Evolutionary conservation across 2,888 invertebrate species (phyloP).

Genomic region (Synergus itoensis): DNA sequence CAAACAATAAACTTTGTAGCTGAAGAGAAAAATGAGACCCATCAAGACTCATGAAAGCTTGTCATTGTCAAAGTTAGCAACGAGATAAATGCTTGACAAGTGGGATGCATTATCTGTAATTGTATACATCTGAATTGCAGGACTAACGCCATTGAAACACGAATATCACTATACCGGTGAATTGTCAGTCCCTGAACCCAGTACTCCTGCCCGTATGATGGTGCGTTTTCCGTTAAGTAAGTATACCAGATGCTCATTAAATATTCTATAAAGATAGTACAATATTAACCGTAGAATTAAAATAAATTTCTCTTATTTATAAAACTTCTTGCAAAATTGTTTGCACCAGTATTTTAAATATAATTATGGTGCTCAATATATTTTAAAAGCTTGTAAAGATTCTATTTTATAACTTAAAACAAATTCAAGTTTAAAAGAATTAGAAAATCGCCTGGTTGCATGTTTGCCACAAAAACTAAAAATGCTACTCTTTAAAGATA

Average conservation of each 20-base stretch:
- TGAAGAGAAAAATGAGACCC: constrained; percentile 49
- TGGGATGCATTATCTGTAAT: constrained; percentile 69
- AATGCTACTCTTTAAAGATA: background rate
- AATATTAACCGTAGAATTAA: too few species aligned
- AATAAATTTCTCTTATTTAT: too few species aligned
- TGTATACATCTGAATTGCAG: constrained; percentile 65
- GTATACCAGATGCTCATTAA: constrained; percentile 69
- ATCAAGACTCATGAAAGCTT: constrained; percentile 41
- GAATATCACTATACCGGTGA: constrained; percentile 89
- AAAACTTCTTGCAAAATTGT: too few species aligned
- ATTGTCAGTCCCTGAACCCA: constrained; percentile 83
- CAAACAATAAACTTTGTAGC: constrained; percentile 44
- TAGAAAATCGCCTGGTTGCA: background rate
- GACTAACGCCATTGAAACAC: constrained; percentile 87
- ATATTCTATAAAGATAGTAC: background rate
- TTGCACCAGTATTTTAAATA: too few species aligned
- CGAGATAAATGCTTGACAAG: constrained; percentile 69
- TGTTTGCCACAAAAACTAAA: background rate
- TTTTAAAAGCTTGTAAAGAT: too few species aligned
- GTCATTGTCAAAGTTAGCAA: constrained; percentile 60
- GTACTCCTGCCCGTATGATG: constrained; percentile 85
- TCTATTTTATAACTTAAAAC: too few species aligned
- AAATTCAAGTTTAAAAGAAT: too few species aligned
- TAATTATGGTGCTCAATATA: too few species aligned
- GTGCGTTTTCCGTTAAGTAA: constrained; percentile 90